Conservation (phyloP, 2,888 invertebrate species). For the Phanerotoma sp. region DNA sequence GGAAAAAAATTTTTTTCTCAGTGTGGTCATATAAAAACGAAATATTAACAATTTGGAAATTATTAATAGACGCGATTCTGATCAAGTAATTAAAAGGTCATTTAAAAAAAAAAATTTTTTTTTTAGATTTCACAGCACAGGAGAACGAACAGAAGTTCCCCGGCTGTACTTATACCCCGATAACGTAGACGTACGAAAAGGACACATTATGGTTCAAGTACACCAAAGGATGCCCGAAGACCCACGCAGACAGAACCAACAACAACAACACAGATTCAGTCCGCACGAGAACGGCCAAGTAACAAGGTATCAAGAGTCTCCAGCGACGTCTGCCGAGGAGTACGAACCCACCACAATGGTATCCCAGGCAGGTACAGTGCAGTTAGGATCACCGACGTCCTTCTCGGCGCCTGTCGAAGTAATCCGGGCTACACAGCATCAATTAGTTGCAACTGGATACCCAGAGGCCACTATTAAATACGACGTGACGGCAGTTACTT, state of each 20-base stretch:
- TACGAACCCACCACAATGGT: constrained; percentile 46
- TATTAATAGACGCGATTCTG: no score
- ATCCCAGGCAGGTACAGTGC: constrained; percentile 56
- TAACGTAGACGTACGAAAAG: constrained; percentile 41
- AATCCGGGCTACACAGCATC: constrained; percentile 46
- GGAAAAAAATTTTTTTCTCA: no score
- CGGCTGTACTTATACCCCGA: constrained; percentile 44
- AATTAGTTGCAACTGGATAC: constrained; percentile 39
- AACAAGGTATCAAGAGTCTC: constrained; percentile 32
- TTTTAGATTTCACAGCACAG: constrained; percentile 35
- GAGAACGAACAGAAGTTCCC: constrained; percentile 46
- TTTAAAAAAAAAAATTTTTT: neutral
- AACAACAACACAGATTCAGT: constrained; percentile 45
- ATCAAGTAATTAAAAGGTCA: no score
- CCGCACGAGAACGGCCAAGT: constrained; percentile 41
- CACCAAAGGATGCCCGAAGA: constrained; percentile 29
- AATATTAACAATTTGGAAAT: no score
- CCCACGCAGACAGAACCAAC: constrained; percentile 33
- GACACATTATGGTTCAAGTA: constrained; percentile 43
- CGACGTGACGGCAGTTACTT: constrained; percentile 51
- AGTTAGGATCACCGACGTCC: constrained; percentile 56
- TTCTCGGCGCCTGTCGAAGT: constrained; percentile 38
- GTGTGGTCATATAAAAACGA: no score
- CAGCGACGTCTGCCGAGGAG: constrained; percentile 39
- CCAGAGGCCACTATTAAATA: constrained; percentile 54